Conservation (phyloP, 92 coral and sea anemone genomes). For the Meandrina meandrites region DNA sequence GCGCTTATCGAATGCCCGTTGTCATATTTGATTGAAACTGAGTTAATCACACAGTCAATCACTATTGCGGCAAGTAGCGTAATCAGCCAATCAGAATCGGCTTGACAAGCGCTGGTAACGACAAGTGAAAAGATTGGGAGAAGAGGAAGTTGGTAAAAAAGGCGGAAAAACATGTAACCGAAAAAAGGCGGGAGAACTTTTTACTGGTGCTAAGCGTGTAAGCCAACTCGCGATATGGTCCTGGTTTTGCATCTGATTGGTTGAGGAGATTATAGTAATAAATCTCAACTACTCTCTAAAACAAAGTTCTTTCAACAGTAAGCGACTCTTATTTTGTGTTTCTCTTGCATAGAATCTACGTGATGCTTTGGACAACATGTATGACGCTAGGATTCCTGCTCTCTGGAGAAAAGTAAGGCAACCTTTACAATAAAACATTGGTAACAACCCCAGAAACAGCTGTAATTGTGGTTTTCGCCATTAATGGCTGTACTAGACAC, state of each 20-base stretch:
- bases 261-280: neutral
- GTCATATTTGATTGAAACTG: too few relatives aligned
- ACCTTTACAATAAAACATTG: neutral
- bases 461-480: neutral
- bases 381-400: slow-evolving; percentile 82
- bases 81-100: too few relatives aligned
- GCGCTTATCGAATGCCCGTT: too few relatives aligned
- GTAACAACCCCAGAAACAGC: neutral
- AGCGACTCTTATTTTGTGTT: neutral
- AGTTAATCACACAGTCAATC: neutral
- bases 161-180: neutral
- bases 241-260: neutral
- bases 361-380: slow-evolving; percentile 87
- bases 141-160: neutral
- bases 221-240: neutral
- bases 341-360: slow-evolving; percentile 69
- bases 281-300: neutral
- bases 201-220: neutral
- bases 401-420: slow-evolving; percentile 79
- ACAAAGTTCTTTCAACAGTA: neutral
- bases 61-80: too few relatives aligned
- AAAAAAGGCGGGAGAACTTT: neutral
- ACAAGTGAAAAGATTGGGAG: too few relatives aligned
- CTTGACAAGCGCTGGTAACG: too few relatives aligned
- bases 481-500: neutral